A percentile compares a stretch with the other conserved stretches of the same genome.
Evolutionary conservation across 1,140 invertebrate species (phyloP).

Genomic region (Pristionchus pacificus): DNA sequence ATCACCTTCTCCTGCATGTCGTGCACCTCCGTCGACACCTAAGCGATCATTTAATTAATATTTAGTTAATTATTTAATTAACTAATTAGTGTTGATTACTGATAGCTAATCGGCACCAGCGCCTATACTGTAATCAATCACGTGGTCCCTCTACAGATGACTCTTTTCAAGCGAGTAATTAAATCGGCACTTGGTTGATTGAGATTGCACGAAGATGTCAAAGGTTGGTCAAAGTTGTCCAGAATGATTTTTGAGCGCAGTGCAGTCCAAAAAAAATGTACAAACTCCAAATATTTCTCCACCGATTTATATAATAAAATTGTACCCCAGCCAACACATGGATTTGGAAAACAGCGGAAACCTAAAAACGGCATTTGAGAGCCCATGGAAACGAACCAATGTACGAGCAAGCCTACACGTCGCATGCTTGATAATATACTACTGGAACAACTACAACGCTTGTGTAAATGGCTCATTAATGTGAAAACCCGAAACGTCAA

Average conservation of each 20-base stretch:
- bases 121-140: background rate
- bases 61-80: background rate
- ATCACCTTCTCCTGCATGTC: conserved; percentile 31
- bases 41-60: background rate
- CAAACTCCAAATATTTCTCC: too few species aligned
- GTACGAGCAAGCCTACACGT: background rate
- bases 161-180: background rate
- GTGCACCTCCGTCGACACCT: conserved; percentile 22
- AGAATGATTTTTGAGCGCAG: too few species aligned
- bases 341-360: background rate
- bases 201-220: background rate
- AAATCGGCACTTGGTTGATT: background rate
- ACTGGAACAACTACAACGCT: background rate
- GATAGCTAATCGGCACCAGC: background rate
- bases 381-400: background rate
- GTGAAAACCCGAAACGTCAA: too few species aligned
- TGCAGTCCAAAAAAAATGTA: too few species aligned
- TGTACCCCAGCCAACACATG: background rate
- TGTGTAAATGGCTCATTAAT: too few species aligned
- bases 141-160: background rate
- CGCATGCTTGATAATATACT: background rate
- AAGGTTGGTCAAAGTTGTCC: background rate
- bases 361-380: background rate
- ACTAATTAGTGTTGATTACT: background rate
- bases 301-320: background rate